Evolutionary conservation across 2,113 vertebrate genomes (phyloP), one percentile per base, ranked within the genome.

Genomic region (Vidua macroura): DNA sequence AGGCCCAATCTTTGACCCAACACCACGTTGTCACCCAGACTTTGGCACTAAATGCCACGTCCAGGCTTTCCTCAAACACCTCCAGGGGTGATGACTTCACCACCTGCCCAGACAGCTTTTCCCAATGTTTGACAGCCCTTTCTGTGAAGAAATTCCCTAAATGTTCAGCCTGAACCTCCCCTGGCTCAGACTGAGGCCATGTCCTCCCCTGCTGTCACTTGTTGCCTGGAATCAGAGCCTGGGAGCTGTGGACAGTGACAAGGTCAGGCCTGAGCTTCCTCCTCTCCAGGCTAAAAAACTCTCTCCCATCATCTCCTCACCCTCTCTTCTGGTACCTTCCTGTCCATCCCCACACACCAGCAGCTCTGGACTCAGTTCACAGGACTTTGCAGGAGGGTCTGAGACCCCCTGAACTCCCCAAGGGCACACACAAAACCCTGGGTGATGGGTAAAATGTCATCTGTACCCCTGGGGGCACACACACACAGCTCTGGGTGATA

Each of bases 321-420:
- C 22, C 33, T 63, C 24, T 20, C 15, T 18, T 48, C 59, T 74
- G 78, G 14, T 12, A 5, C 7, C 7, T 13, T 11, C 19, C 37
- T 63, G 28, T 39, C 37, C 49, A 16, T 44, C 30, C 35, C 13
- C n/a, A 25, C 9, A 2, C 13, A 6, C 4, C 1, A 7, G 33
- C 59, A 58, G 17, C 33, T 43, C 49, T 13, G 19, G 21, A 2
- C 13, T 23, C 23, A 3, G 18, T 9, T 48, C 58, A 35, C 11
- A 23, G 16, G 63, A 3, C 25, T 30, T 18, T 4, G 10, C 2
- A 1, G 10, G 25, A 31, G 24, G 5, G 1, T n/a, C 23, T 66
- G 46, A 25, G 17, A 21, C 21, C 10, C 21, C 1, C 2, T 51
- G 53, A 51, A 4, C 28, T 49, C 67, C 31, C 25, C 6, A 4